Conservation (phyloP, 53 echinoderm and acorn worm species). For the Paracentrotus lividus region DNA sequence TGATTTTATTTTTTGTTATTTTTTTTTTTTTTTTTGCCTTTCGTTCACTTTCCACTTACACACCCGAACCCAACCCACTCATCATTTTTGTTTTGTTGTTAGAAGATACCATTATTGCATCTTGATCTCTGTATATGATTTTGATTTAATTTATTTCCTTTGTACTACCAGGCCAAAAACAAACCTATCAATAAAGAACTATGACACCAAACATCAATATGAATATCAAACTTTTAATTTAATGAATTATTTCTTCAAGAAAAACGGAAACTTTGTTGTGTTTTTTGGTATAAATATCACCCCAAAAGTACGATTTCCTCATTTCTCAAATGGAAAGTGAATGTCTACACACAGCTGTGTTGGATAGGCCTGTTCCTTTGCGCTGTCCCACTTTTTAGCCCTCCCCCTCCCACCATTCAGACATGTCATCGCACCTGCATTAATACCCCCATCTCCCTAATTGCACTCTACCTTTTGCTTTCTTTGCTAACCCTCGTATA, state of each 20-base stretch:
- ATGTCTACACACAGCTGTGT: constrained; percentile 71
- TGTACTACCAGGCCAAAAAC: neutral
- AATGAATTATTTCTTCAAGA: neutral
- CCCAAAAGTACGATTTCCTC: neutral
- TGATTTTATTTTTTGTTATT: neutral
- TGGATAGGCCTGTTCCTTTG: constrained; percentile 23
- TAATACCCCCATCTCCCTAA: too few species aligned
- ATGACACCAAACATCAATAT: neutral
- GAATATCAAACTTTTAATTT: neutral
- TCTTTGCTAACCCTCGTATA: constrained; percentile 11
- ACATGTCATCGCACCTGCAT: constrained; percentile 42
- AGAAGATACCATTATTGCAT: constrained; percentile 11
- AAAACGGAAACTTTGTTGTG: neutral
- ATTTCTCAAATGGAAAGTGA: constrained; percentile 55
- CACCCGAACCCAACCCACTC: constrained; percentile 33
- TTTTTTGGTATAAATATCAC: neutral
- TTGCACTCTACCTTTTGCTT: constrained; percentile 24
- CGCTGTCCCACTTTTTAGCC: neutral
- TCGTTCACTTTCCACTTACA: constrained; percentile 56
- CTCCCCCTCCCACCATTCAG: neutral
- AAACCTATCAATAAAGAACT: neutral
- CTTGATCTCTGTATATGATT: constrained; percentile 41
- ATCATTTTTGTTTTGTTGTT: neutral
- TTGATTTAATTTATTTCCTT: neutral
- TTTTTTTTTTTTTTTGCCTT: constrained; percentile 10